Evolutionary conservation across 2,113 vertebrate species (phyloP), one percentile per base, ranked within the genome.

Genomic region (Bufo gargarizans): DNA sequence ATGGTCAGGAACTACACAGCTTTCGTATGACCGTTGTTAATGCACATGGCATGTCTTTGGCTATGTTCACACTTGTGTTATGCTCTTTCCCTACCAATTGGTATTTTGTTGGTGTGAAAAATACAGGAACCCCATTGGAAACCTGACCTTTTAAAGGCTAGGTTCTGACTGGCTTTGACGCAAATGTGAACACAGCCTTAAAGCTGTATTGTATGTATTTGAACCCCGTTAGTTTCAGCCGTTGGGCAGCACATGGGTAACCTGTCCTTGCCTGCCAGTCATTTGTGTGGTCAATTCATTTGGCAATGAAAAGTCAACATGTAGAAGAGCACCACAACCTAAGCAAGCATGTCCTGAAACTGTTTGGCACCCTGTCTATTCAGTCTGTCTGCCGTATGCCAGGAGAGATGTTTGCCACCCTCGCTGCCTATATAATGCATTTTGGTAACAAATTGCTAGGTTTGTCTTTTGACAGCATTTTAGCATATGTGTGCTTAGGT

Each of bases 351-450:
- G 14, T 43, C 59, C 53, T 81, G 33, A 77, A 56, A 58, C 33
- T 14, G 20, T 61, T 81, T 61, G 79, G 58, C 45, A n/a, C 80
- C n/a, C 59, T 79, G 77, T 79, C 56, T 69, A 65, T 82, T 65
- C 59, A 8, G 9, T 83, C 20, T n/a, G n/a, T 19, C n/a, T 6
- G 9, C 9, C 12, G 56, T 45, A 19, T 61, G 47, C 84, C 65
- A 13, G 19, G 50, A 47, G n/a, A 7, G 59, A n/a, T 82, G 56
- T 61, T n/a, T 50, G 33, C 33, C 19, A 49, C 76, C n/a, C 8
- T 78, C 19, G 58, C 85, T 65, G 85, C 76, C 74, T 86, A 85
- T 49, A 3, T 45, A 76, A 77, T 20, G 72, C 84, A 86, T 72
- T 86, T 86, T 85, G 22, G 11, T 17, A 20, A 59, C 8, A n/a